Evolutionary conservation across 2,888 invertebrate species (phyloP).

Genomic region (Rhodophaea formosa): DNA sequence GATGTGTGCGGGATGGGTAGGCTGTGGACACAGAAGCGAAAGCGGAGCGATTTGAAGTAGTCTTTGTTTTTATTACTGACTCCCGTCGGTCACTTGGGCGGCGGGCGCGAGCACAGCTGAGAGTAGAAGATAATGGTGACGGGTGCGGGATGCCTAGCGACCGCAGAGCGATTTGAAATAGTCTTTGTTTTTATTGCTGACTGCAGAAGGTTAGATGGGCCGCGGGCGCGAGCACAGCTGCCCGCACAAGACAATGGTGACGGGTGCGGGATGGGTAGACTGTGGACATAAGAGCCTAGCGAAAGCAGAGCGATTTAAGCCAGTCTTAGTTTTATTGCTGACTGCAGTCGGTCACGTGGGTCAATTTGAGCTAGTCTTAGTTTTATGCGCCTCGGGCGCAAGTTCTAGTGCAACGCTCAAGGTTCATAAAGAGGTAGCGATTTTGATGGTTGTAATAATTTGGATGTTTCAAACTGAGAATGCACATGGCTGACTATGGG

Average conservation of each 20-base stretch:
- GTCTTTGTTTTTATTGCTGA: constrained; percentile 2
- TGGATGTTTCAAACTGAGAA: too few relatives aligned
- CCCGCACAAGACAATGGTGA: constrained; percentile 29
- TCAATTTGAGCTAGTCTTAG: too few relatives aligned
- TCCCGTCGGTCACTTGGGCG: constrained; percentile 21
- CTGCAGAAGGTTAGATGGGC: constrained; percentile 22
- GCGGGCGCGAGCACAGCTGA: constrained; percentile 27
- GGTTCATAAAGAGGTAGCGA: too few relatives aligned
- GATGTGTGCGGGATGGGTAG: constrained; percentile 27
- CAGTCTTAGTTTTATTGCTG: constrained; percentile 15
- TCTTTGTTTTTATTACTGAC: constrained; percentile 18
- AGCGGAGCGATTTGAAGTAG: neutral
- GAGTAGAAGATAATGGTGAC: constrained; percentile 29
- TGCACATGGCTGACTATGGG: too few relatives aligned
- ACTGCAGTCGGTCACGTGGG: too few relatives aligned
- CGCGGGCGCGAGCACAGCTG: constrained; percentile 27
- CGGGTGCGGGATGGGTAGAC: constrained; percentile 27
- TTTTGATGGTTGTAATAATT: too few relatives aligned
- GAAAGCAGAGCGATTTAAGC: neutral
- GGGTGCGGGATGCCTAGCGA: constrained; percentile 24
- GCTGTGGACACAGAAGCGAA: constrained; percentile 4
- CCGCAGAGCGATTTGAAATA: neutral
- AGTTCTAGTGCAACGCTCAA: too few relatives aligned
- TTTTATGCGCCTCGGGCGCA: too few relatives aligned
- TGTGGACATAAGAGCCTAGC: neutral